A percentile compares a stretch with the other conserved stretches of the same genome.
Evolutionary conservation across 2,113 vertebrate species (phyloP).

Genomic region (Gorsachius goisagi): DNA sequence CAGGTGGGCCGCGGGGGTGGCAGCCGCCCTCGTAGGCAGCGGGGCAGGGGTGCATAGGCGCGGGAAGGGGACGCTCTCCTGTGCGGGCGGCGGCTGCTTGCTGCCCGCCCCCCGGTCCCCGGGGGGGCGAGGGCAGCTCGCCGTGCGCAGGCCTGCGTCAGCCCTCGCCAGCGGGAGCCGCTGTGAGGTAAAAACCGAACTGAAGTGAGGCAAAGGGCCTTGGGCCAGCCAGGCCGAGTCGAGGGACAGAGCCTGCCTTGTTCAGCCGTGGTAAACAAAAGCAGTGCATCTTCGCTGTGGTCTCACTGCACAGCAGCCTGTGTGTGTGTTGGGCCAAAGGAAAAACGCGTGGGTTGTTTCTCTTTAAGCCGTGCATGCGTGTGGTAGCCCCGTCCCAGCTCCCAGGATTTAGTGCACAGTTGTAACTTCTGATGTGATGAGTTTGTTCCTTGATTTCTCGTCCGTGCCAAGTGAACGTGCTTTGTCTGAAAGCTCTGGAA

Average conservation of each 20-base stretch:
- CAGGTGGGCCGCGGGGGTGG: too few species aligned
- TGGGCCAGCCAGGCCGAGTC: fast-evolving
- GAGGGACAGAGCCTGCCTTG: background rate
- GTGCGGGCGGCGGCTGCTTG: background rate
- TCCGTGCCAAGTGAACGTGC: fast-evolving
- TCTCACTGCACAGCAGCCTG: background rate
- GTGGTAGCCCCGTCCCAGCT: background rate
- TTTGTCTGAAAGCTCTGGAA: background rate
- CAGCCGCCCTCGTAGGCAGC: too few species aligned
- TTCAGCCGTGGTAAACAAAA: background rate
- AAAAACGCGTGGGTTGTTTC: fast-evolving
- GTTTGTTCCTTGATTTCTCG: background rate
- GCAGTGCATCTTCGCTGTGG: background rate
- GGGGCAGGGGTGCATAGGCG: too few species aligned
- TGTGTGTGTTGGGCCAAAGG: background rate
- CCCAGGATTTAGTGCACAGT: background rate
- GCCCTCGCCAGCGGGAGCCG: background rate
- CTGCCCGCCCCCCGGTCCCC: fast-evolving
- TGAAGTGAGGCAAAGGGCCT: background rate
- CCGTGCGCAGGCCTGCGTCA: fast-evolving
- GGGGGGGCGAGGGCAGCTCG: background rate
- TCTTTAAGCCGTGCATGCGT: fast-evolving
- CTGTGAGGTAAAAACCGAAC: background rate
- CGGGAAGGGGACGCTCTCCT: too few species aligned
- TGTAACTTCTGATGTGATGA: background rate